These are phyloP conservation scores for Nasua narica DNA, from an alignment of 2,797 vertebrate genomes.

Conservation along the genomic window DNA sequence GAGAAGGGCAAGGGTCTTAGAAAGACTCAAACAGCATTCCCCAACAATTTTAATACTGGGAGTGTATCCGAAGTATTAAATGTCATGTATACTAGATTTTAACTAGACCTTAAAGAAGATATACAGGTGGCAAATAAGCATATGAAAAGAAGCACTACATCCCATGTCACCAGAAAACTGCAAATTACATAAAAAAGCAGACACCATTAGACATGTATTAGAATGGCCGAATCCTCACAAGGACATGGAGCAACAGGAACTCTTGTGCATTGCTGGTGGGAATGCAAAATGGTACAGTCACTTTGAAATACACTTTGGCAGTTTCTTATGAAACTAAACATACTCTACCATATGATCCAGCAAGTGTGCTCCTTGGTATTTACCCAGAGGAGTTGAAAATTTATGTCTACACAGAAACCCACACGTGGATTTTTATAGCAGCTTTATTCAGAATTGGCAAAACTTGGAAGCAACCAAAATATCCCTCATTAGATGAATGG, in stretches of 20 bases:
- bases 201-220: background rate
- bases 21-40: background rate
- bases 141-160: background rate
- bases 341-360: background rate
- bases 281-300: background rate
- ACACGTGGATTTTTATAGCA: background rate
- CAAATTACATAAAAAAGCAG: background rate
- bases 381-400: background rate
- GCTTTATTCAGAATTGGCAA: background rate
- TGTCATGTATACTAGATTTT: background rate
- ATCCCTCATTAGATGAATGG: background rate
- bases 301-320: background rate
- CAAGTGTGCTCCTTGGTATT: background rate
- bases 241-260: background rate
- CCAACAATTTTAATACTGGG: background rate
- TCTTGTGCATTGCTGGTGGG: background rate
- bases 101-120: no score
- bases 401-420: background rate
- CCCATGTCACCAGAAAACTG: background rate
- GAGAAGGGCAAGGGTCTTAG: background rate
- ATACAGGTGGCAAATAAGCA: background rate
- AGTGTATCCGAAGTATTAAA: background rate
- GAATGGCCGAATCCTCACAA: background rate
- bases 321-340: background rate
- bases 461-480: background rate